Evolutionary conservation across 2,888 invertebrate species (phyloP), one percentile per base, ranked within the genome.

Genomic region (Tetragnatha montana): DNA sequence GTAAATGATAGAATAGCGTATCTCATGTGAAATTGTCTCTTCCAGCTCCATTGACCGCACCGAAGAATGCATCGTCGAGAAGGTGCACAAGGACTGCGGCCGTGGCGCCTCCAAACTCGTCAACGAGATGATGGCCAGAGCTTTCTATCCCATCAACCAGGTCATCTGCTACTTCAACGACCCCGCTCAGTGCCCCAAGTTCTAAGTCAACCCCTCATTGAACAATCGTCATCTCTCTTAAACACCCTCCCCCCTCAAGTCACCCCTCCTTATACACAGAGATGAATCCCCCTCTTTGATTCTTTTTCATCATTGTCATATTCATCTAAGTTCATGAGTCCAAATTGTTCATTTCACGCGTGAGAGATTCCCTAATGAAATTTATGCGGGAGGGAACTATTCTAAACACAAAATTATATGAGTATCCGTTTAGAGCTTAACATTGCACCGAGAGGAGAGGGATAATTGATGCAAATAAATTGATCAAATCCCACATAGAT

Each of bases 161-260:
- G 80, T 90, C 87, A 84, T 90, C 90, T 90, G 90, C 83, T 90
- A 90, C 74, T 90, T 83, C 83, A 90, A 90, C 49, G 83, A 90
- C 69, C 90, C 90, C 10, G 19, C 76, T 14, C 87, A 90, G 49
- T 90, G 90, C 68, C 90, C 90, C 4, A 73, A 90, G n/a, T 90
- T 90, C 78, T 90, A 90, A 50, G 21, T 14, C 17, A 21, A 21
- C 47, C 8, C 19, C n/a, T 7, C 47, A 21, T 8, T n/a, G 17
- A 12, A 8, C 50, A 19, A 14, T 60, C 17, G 21, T 79, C 47
- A 35, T 12, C 17, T 47, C 74, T 74, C n/a, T 10, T 74, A 47
- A 69, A 47, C 19, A 21, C 68, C 60, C 47, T 47, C 12, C 49
- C 19, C 60, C 8, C 12, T 35, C 19, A 82, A 74, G 17, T 74